Evolutionary conservation across 2,888 invertebrate species (phyloP).

Genomic region (Aquatica leii): DNA sequence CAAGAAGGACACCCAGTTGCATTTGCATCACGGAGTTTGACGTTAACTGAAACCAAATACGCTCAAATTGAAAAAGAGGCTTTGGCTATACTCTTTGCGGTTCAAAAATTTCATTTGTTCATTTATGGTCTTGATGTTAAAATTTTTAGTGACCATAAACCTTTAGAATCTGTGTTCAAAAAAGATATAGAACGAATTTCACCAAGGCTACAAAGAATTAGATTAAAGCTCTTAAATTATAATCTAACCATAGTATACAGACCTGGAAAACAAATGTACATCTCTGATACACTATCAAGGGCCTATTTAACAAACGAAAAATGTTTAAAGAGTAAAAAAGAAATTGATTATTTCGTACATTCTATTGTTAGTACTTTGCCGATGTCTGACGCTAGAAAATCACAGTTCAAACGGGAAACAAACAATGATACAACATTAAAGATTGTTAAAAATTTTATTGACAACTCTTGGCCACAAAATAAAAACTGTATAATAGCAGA

Average conservation of each 20-base stretch:
- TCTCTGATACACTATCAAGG: background rate
- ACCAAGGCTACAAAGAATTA: background rate
- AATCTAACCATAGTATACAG: background rate
- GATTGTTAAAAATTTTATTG: background rate
- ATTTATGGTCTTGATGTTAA: background rate
- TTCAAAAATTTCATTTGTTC: background rate
- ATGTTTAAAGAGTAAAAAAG: background rate
- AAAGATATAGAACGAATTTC: background rate
- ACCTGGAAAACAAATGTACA: slow-evolving; percentile 4
- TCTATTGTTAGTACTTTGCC: background rate
- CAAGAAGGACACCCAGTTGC: background rate
- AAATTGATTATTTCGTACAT: background rate
- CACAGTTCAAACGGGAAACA: slow-evolving; percentile 1
- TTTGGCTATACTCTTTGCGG: background rate
- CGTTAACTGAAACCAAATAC: background rate
- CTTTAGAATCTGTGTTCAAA: background rate
- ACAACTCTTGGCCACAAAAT: background rate
- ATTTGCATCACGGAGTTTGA: background rate
- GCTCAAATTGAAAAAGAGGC: slow-evolving; percentile 4
- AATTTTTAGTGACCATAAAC: slow-evolving; percentile 4
- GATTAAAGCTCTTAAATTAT: slow-evolving; percentile 1
- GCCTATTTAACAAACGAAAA: background rate
- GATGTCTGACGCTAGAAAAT: background rate
- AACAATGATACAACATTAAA: background rate
- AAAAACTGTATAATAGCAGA: slow-evolving; percentile 31